Conservation (phyloP, 2,113 vertebrate species). For the Apistogramma diplotaenia region DNA sequence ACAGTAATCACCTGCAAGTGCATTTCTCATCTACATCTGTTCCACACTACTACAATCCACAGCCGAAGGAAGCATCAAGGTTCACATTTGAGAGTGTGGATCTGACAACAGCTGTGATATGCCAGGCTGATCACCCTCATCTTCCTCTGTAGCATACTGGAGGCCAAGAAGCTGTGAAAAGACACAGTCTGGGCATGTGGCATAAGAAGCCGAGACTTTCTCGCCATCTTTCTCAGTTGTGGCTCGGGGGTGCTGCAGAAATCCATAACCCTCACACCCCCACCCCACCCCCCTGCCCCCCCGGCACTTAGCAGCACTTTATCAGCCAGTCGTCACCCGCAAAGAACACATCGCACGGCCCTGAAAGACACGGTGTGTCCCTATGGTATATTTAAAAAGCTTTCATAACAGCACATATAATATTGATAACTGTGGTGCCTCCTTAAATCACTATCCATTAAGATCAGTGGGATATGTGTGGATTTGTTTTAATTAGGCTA, state of each 20-base stretch:
- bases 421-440: slow-evolving; percentile 27
- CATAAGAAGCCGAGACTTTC: slow-evolving; percentile 10
- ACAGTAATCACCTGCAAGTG: slow-evolving; percentile 1
- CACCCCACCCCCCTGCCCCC: slow-evolving; percentile 2
- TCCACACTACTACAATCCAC: not conserved
- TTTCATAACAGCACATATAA: slow-evolving; percentile 27
- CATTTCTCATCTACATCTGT: not conserved
- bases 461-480: slow-evolving; percentile 3
- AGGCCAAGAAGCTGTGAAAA: slow-evolving; percentile 8
- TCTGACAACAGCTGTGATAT: not conserved
- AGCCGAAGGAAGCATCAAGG: not conserved
- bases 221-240: slow-evolving; percentile 8
- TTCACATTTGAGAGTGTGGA: not conserved
- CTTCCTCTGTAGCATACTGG: not conserved
- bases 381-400: slow-evolving; percentile 34
- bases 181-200: not conserved
- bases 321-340: slow-evolving; percentile 41
- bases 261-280: slow-evolving; percentile 42
- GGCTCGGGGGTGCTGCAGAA: slow-evolving; percentile 26
- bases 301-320: slow-evolving; percentile 37
- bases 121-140: not conserved
- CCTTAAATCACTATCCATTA: slow-evolving; percentile 34
- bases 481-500: not conserved
- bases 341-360: not conserved
- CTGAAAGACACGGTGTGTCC: slow-evolving; percentile 5